These are phyloP conservation scores for Myzus persicae DNA, from an alignment of 1,140 invertebrate species.

Conservation along the genomic window DNA sequence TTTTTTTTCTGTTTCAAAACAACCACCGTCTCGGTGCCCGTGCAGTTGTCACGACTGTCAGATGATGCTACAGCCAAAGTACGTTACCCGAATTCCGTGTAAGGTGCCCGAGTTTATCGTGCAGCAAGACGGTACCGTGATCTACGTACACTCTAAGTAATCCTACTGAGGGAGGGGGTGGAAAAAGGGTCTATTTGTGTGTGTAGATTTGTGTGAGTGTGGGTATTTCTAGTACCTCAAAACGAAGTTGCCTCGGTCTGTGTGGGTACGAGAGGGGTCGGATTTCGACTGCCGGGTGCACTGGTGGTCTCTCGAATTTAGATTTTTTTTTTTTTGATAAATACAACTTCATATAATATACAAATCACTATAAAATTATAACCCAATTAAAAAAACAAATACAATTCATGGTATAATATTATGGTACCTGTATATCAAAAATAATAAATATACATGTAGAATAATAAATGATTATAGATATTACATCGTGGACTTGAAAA, in stretches of 20 bases:
- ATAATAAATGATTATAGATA: too few species aligned
- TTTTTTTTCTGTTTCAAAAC: neutral
- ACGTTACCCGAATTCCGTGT: neutral
- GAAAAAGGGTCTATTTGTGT: neutral
- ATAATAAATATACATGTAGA: too few species aligned
- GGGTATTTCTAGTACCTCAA: neutral
- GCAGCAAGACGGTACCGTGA: constrained; percentile 3
- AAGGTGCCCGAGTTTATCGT: neutral
- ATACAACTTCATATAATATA: too few species aligned
- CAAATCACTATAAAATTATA: too few species aligned
- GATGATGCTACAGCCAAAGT: neutral
- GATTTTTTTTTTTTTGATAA: too few species aligned
- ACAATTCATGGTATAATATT: too few species aligned
- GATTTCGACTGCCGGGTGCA: neutral
- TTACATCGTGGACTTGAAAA: too few species aligned
- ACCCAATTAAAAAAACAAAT: too few species aligned
- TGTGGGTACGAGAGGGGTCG: neutral
- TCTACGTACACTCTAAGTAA: constrained; percentile 42
- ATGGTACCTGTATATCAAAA: too few species aligned
- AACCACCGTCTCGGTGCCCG: neutral
- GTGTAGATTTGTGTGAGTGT: neutral
- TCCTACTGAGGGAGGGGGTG: neutral
- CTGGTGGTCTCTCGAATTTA: too few species aligned
- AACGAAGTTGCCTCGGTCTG: neutral
- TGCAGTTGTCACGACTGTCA: constrained; percentile 13